Percentiles rank a stretch among this genome's conserved stretches.
These are phyloP conservation scores for Parus major DNA, from an alignment of 2,113 vertebrate genomes.

Conservation along the genomic window DNA sequence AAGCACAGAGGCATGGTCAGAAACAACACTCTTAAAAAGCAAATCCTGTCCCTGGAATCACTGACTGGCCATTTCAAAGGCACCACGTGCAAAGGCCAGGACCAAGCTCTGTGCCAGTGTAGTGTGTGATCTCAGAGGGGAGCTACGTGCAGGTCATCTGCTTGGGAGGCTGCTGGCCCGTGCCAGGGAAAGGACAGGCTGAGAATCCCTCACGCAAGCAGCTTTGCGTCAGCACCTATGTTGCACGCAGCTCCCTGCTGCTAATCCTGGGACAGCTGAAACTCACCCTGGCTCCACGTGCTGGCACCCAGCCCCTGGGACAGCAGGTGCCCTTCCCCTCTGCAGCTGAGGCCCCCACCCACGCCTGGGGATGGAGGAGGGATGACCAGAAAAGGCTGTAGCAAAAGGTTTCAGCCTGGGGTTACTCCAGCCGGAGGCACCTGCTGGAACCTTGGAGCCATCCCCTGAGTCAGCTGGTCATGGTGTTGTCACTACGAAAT, in stretches of 20 bases:
- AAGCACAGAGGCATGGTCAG: background rate
- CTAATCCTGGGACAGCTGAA: slow-evolving; percentile 1
- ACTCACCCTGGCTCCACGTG: background rate
- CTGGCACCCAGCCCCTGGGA: background rate
- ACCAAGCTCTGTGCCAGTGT: background rate
- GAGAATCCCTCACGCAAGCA: background rate
- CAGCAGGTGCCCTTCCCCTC: background rate
- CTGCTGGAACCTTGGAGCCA: background rate
- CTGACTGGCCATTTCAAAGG: background rate
- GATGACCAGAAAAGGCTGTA: slow-evolving; percentile 28
- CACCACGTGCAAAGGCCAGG: background rate
- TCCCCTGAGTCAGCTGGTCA: accelerated
- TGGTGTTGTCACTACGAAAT: background rate
- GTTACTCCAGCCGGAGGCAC: background rate
- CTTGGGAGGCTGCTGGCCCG: background rate
- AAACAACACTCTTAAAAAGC: background rate
- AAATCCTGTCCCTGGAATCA: background rate
- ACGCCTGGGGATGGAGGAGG: background rate
- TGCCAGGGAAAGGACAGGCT: background rate
- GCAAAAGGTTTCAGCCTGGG: background rate
- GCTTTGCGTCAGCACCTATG: background rate
- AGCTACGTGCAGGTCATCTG: background rate
- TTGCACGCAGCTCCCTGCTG: background rate
- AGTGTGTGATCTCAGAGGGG: background rate
- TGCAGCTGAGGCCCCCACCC: background rate